These are phyloP conservation scores for Cranoglanis bouderius DNA, from an alignment of 2,113 vertebrate species.

Conservation along the genomic window DNA sequence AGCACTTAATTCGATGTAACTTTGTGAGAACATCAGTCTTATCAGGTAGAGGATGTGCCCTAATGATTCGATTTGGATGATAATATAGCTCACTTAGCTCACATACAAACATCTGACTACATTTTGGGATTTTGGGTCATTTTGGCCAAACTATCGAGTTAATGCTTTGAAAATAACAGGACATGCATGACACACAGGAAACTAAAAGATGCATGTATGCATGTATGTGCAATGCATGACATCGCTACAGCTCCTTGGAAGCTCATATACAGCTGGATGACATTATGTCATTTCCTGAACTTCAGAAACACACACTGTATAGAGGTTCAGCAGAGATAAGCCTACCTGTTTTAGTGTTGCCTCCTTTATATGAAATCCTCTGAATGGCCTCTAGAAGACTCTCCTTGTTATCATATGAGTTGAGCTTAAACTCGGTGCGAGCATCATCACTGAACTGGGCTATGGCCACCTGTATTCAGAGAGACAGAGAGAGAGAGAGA, in stretches of 20 bases:
- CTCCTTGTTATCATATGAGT: conserved; percentile 85
- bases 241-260: background rate
- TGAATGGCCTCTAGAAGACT: conserved; percentile 89
- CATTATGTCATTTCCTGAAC: background rate
- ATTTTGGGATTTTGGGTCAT: background rate
- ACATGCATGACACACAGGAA: background rate
- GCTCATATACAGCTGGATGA: background rate
- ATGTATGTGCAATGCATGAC: background rate
- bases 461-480: conserved; percentile 86
- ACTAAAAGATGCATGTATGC: too few relatives aligned
- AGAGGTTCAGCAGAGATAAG: background rate
- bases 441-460: conserved; percentile 95
- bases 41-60: background rate
- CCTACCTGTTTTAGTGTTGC: conserved; percentile 94
- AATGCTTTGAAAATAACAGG: background rate
- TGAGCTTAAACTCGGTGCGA: conserved; percentile 92
- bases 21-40: background rate
- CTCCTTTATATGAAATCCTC: conserved; percentile 92
- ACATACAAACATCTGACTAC: background rate
- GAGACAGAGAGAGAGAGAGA: background rate
- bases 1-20: background rate
- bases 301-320: too few relatives aligned
- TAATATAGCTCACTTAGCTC: background rate
- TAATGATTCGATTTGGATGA: background rate
- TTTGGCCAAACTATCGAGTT: background rate